These are phyloP conservation scores for Microcaecilia unicolor DNA, from an alignment of 2,797 vertebrate genomes.

Conservation along the genomic window DNA sequence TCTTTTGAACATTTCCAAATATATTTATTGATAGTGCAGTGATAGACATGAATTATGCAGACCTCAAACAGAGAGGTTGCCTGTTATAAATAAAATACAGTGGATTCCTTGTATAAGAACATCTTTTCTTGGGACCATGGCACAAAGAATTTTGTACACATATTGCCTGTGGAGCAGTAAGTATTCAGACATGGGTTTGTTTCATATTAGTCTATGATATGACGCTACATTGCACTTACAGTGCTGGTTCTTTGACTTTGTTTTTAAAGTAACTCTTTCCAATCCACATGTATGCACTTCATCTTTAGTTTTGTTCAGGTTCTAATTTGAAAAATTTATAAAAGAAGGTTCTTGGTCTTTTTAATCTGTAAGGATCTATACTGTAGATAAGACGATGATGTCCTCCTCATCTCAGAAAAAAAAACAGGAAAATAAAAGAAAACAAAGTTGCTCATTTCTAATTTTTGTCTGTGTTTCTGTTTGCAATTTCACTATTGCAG, in stretches of 20 bases:
- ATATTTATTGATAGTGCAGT: conserved; percentile 62
- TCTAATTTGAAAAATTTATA: too few relatives aligned
- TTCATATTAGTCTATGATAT: too few relatives aligned
- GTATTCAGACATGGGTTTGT: too few relatives aligned
- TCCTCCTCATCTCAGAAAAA: background rate
- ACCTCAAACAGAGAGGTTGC: conserved; percentile 50
- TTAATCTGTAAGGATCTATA: background rate
- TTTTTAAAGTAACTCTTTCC: background rate
- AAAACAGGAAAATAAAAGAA: background rate
- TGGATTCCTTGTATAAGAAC: conserved; percentile 22
- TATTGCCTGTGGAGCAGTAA: too few relatives aligned
- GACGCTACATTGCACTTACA: background rate
- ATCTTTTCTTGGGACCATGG: conserved; percentile 9
- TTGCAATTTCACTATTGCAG: too few relatives aligned
- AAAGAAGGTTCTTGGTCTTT: too few relatives aligned
- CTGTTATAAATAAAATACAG: conserved; percentile 50
- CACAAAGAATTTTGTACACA: background rate
- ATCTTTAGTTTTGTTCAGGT: too few relatives aligned
- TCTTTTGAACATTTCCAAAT: conserved; percentile 44
- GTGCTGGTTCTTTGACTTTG: conserved; percentile 6
- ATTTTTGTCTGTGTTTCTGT: background rate
- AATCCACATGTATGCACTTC: too few relatives aligned
- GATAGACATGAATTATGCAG: conserved; percentile 64
- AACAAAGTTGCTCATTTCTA: too few relatives aligned
- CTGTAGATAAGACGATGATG: background rate